These are phyloP conservation scores for Botia kubotai DNA, from an alignment of 2,797 vertebrate genomes.

Conservation along the genomic window DNA sequence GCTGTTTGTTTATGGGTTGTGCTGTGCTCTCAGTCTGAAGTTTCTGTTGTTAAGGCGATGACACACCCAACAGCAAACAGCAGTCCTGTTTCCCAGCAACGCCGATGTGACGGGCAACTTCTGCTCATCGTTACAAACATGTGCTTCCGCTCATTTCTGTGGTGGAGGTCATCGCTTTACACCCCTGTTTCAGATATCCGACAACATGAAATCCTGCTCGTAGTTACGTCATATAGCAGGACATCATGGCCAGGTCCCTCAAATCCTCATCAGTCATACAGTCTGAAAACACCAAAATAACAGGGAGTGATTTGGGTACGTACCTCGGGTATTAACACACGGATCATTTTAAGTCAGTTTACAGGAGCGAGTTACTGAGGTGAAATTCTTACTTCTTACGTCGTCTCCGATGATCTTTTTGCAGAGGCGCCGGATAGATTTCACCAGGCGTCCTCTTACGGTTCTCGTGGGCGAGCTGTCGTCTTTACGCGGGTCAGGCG, in stretches of 20 bases:
- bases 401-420: constrained; percentile 6
- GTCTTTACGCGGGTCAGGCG: not conserved
- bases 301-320: not conserved
- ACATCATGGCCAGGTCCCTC: constrained; percentile 73
- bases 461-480: not conserved
- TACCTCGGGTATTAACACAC: not conserved
- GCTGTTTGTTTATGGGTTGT: constrained; percentile 2
- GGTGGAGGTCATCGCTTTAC: no score
- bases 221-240: constrained; percentile 73
- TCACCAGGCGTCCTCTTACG: constrained; percentile 61
- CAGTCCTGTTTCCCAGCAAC: not conserved
- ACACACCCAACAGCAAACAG: constrained; percentile 23
- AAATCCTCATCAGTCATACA: constrained; percentile 71
- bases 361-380: not conserved
- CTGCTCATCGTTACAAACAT: not conserved
- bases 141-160: not conserved
- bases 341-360: not conserved
- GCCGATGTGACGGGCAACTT: not conserved
- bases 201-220: not conserved
- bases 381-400: constrained; percentile 62
- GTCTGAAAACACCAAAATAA: constrained; percentile 56
- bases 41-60: not conserved
- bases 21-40: not conserved
- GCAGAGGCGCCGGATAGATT: constrained; percentile 50
- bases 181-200: not conserved